phyloP scores from a whole-genome alignment of 2,888 invertebrate genomes.

The Spicauda simplicius region DNA sequence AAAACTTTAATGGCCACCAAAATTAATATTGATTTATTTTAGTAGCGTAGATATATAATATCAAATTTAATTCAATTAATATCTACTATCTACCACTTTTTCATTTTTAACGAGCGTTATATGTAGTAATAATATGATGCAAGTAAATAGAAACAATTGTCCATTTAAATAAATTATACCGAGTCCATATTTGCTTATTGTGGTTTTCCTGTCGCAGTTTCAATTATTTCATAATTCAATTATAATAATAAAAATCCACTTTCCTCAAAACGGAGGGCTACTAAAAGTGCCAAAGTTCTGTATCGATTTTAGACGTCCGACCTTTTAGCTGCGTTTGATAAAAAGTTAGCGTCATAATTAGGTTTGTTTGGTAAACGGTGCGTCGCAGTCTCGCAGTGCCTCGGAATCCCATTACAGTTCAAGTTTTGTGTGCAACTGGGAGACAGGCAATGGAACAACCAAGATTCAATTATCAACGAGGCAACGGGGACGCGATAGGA shows the following conservation, averaged over 20 bases:
- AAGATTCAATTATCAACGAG: slow-evolving; percentile 53
- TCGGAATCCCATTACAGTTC: slow-evolving; percentile 20
- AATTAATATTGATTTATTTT: too few species aligned
- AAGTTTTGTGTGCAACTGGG: slow-evolving; percentile 39
- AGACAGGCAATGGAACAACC: slow-evolving; percentile 39
- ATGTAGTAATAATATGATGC: too few species aligned
- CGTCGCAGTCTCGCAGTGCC: slow-evolving; percentile 17
- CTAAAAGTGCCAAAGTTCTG: not conserved
- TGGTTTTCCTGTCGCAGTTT: too few species aligned
- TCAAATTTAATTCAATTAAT: too few species aligned
- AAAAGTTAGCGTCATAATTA: slow-evolving; percentile 29
- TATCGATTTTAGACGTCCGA: not conserved
- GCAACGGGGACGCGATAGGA: slow-evolving; percentile 55
- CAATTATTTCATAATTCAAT: too few species aligned
- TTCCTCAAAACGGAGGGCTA: not conserved
- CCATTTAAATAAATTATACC: too few species aligned
- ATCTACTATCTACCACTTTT: too few species aligned
- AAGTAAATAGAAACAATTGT: too few species aligned
- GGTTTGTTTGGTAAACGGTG: slow-evolving; percentile 20
- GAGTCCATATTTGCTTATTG: too few species aligned
- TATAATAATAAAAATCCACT: too few species aligned
- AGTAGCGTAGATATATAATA: too few species aligned
- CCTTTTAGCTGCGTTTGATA: slow-evolving; percentile 23
- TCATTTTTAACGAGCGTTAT: not conserved
- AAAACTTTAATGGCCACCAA: too few species aligned